These are phyloP conservation scores for Temnothorax nylanderi DNA, from an alignment of 1,140 invertebrate genomes.

Conservation along the genomic window DNA sequence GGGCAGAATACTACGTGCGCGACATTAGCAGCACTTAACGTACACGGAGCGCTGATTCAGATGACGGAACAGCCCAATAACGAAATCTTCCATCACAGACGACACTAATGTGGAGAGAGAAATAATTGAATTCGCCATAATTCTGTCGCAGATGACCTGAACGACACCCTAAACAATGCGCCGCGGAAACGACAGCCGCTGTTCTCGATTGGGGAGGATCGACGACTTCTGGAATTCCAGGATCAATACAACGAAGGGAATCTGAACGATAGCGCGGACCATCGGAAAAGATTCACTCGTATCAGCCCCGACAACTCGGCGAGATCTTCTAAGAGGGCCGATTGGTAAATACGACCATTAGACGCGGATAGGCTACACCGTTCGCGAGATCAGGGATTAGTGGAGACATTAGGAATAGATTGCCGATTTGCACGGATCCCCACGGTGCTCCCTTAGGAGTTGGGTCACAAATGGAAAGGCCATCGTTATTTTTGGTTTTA, in stretches of 20 bases:
- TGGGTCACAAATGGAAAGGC: slow-evolving; percentile 49
- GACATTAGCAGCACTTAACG: slow-evolving; percentile 80
- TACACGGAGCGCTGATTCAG: slow-evolving; percentile 78
- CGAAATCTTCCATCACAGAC: slow-evolving; percentile 41
- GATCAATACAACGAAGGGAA: not conserved
- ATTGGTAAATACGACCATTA: slow-evolving; percentile 47
- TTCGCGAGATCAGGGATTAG: slow-evolving; percentile 75
- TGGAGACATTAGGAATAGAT: slow-evolving; percentile 80
- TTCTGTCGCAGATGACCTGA: not conserved
- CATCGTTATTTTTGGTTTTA: not conserved
- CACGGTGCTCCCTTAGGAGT: slow-evolving; percentile 75
- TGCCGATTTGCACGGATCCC: slow-evolving; percentile 75
- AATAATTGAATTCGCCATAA: slow-evolving; percentile 20
- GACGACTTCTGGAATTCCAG: not conserved
- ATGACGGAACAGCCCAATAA: slow-evolving; percentile 58
- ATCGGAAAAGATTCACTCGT: slow-evolving; percentile 17
- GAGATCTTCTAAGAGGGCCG: slow-evolving; percentile 11
- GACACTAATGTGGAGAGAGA: slow-evolving; percentile 16
- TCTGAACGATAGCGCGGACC: not conserved
- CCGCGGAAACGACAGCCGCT: not conserved
- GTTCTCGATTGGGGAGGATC: not conserved
- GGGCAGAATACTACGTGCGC: slow-evolving; percentile 66
- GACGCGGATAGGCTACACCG: slow-evolving; percentile 45
- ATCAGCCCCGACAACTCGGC: not conserved
- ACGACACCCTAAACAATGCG: not conserved